phyloP scores from a whole-genome alignment of 92 coral and sea anemone species.

The Paragorgia papillata region DNA sequence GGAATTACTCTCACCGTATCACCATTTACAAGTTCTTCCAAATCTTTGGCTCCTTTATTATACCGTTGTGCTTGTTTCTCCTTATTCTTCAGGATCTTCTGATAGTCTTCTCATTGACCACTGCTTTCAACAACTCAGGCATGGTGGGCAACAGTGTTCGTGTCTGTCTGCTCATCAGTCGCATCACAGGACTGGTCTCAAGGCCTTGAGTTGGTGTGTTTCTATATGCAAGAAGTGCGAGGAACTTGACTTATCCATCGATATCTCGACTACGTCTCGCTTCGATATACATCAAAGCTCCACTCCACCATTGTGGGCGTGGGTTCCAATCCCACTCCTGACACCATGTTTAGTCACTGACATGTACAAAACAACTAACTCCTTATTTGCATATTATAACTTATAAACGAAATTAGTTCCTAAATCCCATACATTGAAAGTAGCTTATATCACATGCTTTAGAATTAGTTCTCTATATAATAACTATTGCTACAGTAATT shows the following conservation, averaged over 20 bases:
- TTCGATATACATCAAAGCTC: too few relatives aligned
- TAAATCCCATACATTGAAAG: too few relatives aligned
- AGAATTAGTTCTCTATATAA: too few relatives aligned
- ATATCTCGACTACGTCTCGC: too few relatives aligned
- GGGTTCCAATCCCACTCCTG: too few relatives aligned
- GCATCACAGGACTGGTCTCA: conserved; percentile 46
- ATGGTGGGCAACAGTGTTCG: conserved; percentile 46
- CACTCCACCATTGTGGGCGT: too few relatives aligned
- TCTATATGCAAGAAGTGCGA: conserved; percentile 53
- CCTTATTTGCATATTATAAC: too few relatives aligned
- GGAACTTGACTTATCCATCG: conserved; percentile 27
- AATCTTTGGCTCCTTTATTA: conserved; percentile 48
- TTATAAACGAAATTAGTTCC: too few relatives aligned
- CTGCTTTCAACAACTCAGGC: conserved; percentile 13
- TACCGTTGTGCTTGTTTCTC: conserved; percentile 49
- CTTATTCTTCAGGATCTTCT: conserved; percentile 35
- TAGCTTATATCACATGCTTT: too few relatives aligned
- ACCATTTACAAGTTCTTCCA: conserved; percentile 11
- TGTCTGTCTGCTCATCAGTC: conserved; percentile 46
- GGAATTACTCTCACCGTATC: conserved; percentile 32
- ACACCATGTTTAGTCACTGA: too few relatives aligned
- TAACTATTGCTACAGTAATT: too few relatives aligned
- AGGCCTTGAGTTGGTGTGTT: conserved; percentile 60
- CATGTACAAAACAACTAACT: too few relatives aligned
- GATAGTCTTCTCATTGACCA: not conserved